phyloP scores from a whole-genome alignment of 2,113 vertebrate genomes.

The Oplegnathus fasciatus region DNA sequence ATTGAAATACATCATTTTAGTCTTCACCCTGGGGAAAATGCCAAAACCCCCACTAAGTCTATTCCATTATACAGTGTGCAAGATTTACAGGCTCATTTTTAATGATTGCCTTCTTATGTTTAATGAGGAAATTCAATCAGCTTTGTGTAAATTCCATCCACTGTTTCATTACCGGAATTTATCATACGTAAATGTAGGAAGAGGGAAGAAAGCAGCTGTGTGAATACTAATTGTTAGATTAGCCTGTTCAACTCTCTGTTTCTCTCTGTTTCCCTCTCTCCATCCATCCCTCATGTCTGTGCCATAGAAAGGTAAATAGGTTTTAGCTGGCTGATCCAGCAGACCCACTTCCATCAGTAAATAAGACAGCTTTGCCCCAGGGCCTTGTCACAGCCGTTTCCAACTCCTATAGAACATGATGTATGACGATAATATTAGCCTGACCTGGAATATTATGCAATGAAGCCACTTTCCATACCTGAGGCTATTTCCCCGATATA shows the following conservation, averaged over 20 bases:
- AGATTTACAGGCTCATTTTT: slow-evolving; percentile 50
- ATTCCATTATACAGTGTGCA: slow-evolving; percentile 14
- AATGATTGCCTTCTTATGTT: slow-evolving; percentile 59
- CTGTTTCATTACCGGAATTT: slow-evolving; percentile 66
- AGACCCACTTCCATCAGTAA: slow-evolving; percentile 65
- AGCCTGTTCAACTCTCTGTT: slow-evolving; percentile 27
- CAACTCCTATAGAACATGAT: slow-evolving; percentile 55
- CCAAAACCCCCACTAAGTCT: neutral
- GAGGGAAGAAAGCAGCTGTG: slow-evolving; percentile 17
- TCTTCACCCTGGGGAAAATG: neutral
- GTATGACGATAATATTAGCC: slow-evolving; percentile 45
- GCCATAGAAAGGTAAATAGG: slow-evolving; percentile 57
- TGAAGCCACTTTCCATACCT: slow-evolving; percentile 8
- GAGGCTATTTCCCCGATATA: slow-evolving; percentile 22
- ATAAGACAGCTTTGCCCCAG: slow-evolving; percentile 52
- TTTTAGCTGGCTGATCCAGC: slow-evolving; percentile 51
- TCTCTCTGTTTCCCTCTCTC: neutral
- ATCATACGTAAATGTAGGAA: slow-evolving; percentile 39
- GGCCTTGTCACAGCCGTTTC: slow-evolving; percentile 55
- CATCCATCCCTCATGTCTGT: slow-evolving; percentile 23
- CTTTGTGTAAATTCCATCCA: slow-evolving; percentile 68
- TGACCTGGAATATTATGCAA: slow-evolving; percentile 54
- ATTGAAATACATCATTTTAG: slow-evolving; percentile 4
- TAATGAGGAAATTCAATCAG: slow-evolving; percentile 70
- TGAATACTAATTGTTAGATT: slow-evolving; percentile 71